These are phyloP conservation scores for Zosterops hypoxanthus DNA, from an alignment of 2,113 vertebrate genomes.

Conservation along the genomic window DNA sequence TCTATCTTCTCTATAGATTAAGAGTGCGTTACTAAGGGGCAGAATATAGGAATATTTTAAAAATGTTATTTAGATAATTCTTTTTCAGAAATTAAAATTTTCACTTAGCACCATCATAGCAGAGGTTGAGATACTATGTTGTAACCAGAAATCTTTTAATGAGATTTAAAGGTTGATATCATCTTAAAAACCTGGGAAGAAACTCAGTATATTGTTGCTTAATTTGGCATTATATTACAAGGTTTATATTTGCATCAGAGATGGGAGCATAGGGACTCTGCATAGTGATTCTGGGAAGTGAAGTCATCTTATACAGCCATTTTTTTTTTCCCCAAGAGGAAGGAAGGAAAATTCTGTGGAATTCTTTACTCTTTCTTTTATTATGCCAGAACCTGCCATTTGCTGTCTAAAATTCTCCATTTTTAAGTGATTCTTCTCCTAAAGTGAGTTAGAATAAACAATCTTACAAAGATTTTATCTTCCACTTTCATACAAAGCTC, in stretches of 20 bases:
- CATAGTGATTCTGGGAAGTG: background rate
- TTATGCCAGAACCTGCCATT: background rate
- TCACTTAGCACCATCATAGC: background rate
- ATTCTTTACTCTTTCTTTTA: background rate
- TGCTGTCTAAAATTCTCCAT: background rate
- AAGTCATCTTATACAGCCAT: background rate
- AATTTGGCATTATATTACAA: background rate
- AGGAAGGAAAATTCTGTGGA: background rate
- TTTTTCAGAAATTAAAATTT: background rate
- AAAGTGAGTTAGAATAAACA: background rate
- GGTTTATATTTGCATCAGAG: slow-evolving; percentile 16
- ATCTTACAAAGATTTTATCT: background rate
- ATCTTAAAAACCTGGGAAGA: background rate
- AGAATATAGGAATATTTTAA: background rate
- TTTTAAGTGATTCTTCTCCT: background rate
- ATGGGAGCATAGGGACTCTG: background rate
- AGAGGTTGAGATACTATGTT: background rate
- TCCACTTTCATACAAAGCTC: background rate
- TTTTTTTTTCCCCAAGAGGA: background rate
- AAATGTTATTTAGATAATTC: background rate
- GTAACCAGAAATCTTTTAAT: background rate
- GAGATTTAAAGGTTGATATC: background rate
- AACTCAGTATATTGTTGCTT: background rate
- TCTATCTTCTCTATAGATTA: background rate
- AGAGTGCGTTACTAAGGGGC: background rate